Evolutionary conservation across 2,113 vertebrate genomes (phyloP).

Genomic region (Zosterops hypoxanthus): DNA sequence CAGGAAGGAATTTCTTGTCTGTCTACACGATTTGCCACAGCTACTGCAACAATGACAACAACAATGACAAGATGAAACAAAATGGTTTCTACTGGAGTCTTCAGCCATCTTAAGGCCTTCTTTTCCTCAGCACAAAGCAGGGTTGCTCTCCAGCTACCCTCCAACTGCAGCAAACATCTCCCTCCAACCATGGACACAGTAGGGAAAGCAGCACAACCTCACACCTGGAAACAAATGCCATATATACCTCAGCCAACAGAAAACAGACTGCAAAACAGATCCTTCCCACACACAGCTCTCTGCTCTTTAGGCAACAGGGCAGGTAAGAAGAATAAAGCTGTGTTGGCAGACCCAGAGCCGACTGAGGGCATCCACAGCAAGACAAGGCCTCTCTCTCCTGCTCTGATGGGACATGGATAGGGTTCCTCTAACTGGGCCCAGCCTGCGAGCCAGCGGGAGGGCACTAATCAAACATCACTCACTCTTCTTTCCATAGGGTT

Average conservation of each 20-base stretch:
- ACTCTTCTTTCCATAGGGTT: conserved; percentile 86
- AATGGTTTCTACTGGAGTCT: not conserved
- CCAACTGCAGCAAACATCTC: not conserved
- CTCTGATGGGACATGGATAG: conserved; percentile 11
- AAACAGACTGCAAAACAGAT: not conserved
- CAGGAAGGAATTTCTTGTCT: not conserved
- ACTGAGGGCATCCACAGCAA: conserved; percentile 27
- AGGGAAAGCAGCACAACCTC: conserved; percentile 36
- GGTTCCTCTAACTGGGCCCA: conserved; percentile 59
- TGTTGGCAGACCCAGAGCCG: not conserved
- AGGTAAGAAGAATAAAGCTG: conserved; percentile 22
- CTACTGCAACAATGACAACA: conserved; percentile 7
- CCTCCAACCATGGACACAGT: not conserved
- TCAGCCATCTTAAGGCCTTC: not conserved
- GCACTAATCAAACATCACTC: conserved; percentile 66
- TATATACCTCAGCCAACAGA: not conserved
- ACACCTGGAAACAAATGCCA: conserved; percentile 19
- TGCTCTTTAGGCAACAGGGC: not conserved
- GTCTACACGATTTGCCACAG: conserved; percentile 1
- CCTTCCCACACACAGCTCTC: conserved; percentile 5
- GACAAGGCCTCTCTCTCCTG: conserved; percentile 62
- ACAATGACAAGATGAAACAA: not conserved
- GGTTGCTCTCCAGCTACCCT: conserved; percentile 7
- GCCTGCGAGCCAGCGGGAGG: conserved; percentile 49
- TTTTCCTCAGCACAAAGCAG: conserved; percentile 6